Evolutionary conservation across 2,797 vertebrate genomes (phyloP).

Genomic region (Dipus sagitta): DNA sequence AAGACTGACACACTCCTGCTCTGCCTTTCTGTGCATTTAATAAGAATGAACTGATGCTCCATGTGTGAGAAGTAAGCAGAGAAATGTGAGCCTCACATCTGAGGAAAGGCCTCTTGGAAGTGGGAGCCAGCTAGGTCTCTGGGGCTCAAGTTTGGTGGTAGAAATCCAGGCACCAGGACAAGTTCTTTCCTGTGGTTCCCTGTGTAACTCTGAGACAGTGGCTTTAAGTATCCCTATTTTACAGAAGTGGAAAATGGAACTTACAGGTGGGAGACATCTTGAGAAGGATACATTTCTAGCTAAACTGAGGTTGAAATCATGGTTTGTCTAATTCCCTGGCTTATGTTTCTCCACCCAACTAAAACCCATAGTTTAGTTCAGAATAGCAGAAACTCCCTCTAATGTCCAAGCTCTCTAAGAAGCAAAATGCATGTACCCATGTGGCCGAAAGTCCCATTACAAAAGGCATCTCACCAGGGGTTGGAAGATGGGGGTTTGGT

Average conservation of each 20-base stretch:
- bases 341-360: neutral
- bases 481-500: neutral
- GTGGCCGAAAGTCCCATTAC: neutral
- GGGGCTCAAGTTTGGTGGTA: neutral
- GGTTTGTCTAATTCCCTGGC: neutral
- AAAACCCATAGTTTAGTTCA: neutral
- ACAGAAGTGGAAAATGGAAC: neutral
- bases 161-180: accelerated
- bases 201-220: neutral
- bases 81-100: accelerated
- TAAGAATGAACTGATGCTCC: neutral
- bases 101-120: neutral
- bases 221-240: neutral
- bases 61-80: neutral
- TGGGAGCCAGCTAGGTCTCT: neutral
- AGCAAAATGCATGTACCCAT: accelerated
- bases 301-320: neutral
- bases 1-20: neutral
- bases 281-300: neutral
- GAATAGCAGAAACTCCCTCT: neutral
- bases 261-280: neutral
- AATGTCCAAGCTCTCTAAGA: neutral
- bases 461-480: neutral
- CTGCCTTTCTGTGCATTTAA: neutral
- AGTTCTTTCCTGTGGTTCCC: neutral